Base-by-base conservation (phyloP, 2,113 vertebrate genomes). In the Tangachromis dhanisi region DNA sequence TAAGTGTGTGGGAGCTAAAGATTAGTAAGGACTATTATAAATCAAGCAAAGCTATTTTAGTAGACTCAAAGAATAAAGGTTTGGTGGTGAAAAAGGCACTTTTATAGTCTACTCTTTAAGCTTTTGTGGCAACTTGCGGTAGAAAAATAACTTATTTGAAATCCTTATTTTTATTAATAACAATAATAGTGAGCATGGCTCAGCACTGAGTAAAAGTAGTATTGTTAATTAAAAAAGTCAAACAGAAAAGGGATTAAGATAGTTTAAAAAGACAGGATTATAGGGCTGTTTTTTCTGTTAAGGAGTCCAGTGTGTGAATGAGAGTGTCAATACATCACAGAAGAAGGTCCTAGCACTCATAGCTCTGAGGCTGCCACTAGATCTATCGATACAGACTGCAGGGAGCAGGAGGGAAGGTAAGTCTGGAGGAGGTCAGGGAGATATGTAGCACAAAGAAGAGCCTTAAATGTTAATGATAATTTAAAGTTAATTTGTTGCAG, bases 391-490 rank as follows among this genome's bases (percentile, higher is more conserved):
- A 19, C 4, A 78, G 71, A 49, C 42, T 29, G 42, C 42, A 49
- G 71, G 10, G 45, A 13, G 26, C 42, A 31, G 26, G 42, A n/a
- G 16, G 71, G 9, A 78, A 29, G 42, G 42, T 19, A 76, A 49
- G 42, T 49, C 71, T 49, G 42, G 42, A 6, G 16, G 6, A 49
- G 45, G 71, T 49, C 42, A 49, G 45, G 24, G 71, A 78, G 16
- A 78, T 31, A 78, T 49, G 14, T 12, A 31, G 71, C 16, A 31
- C 71, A 78, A 2, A 49, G 45, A 76, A 47, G 42, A 8, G 9
- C 71, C 6, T 76, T 76, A 76, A 49, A 78, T 78, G 71, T 49
- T 78, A 78, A 49, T 49, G 45, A 45, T 73, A 31, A 71, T 42
- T 21, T 71, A 42, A 71, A 76, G 14, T 47, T 47, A 47, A 76